phyloP scores from a whole-genome alignment of 2,113 vertebrate species.

The Urocynchramus pylzowi region DNA sequence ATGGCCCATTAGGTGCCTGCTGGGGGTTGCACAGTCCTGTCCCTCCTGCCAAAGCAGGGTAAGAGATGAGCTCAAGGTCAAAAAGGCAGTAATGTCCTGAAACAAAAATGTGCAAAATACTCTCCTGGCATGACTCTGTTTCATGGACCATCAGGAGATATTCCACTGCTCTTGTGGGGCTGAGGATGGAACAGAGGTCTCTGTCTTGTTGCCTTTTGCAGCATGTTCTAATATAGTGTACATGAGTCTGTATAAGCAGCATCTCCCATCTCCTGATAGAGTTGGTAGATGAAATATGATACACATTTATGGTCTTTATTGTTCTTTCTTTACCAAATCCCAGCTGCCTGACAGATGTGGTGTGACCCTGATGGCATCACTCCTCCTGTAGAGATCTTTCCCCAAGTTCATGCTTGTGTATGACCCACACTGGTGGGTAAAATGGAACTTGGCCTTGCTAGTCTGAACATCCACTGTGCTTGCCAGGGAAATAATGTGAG shows the following conservation, averaged over 20 bases:
- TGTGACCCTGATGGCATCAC: neutral
- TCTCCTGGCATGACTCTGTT: neutral
- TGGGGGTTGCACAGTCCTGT: neutral
- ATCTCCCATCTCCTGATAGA: neutral
- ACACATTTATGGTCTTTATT: neutral
- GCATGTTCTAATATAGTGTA: neutral
- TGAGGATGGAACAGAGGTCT: neutral
- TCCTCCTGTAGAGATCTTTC: neutral
- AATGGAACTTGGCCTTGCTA: neutral
- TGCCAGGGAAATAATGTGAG: neutral
- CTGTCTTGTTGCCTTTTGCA: neutral
- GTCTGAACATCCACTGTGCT: neutral
- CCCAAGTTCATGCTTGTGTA: fast-evolving
- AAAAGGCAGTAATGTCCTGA: neutral
- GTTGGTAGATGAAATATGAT: neutral
- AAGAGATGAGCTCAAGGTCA: neutral
- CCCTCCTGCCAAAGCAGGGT: neutral
- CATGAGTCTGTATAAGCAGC: neutral
- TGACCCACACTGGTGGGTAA: neutral
- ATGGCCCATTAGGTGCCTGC: neutral
- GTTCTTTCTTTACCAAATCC: neutral
- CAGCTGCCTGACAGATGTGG: neutral
- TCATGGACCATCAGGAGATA: neutral
- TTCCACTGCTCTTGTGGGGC: neutral
- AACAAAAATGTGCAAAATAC: neutral